These are phyloP conservation scores for Holacanthus passer DNA, from an alignment of 2,113 vertebrate genomes.

Conservation along the genomic window DNA sequence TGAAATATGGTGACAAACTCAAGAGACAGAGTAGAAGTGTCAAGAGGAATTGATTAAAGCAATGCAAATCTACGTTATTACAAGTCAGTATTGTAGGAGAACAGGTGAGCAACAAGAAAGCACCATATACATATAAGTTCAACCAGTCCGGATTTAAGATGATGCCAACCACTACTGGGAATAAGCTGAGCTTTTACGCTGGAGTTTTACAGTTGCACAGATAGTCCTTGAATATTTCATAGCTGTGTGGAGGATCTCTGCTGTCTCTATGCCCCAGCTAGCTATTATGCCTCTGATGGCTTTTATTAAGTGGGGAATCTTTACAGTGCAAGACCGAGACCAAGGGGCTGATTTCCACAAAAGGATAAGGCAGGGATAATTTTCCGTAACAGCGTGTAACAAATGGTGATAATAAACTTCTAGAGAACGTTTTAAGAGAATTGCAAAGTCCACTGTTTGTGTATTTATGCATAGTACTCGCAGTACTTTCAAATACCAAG, in stretches of 20 bases:
- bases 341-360: not conserved
- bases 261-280: conserved; percentile 7
- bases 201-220: conserved; percentile 31
- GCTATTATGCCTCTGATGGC: conserved; percentile 24
- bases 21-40: not conserved
- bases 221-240: conserved; percentile 64
- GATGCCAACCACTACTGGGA: conserved; percentile 32
- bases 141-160: conserved; percentile 37
- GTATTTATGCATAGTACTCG: not conserved
- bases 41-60: not conserved
- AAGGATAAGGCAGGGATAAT: not conserved
- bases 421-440: not conserved
- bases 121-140: not conserved
- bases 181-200: conserved; percentile 42
- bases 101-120: conserved; percentile 5
- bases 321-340: not conserved
- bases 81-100: not conserved
- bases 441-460: not conserved
- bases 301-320: conserved; percentile 41
- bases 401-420: not conserved
- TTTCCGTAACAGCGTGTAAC: not conserved
- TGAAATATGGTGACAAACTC: not conserved
- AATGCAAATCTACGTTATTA: not conserved
- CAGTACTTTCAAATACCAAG: not conserved
- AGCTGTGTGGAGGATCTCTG: conserved; percentile 21